Base-by-base conservation (phyloP, 1,140 invertebrate species). In the Conus betulinus region DNA sequence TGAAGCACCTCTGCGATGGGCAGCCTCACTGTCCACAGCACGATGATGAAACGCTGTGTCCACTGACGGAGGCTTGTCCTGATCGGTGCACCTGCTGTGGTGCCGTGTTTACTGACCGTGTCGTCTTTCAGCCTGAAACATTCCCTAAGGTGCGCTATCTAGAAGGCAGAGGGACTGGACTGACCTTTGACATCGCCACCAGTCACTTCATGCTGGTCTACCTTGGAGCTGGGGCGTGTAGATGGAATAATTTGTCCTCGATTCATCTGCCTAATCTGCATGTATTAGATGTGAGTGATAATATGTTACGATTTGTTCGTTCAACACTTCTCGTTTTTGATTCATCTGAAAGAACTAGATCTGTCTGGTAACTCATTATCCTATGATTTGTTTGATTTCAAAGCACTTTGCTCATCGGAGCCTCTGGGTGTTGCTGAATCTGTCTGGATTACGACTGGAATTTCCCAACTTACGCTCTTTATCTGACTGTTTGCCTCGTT, bases 31-130 rank as follows among this genome's bases (percentile, higher is more conserved):
- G 86, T 87, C 89, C 87, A 67, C 83, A 88, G 39, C 39, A 67
- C 63, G 88, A 89, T 25, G 85, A 91, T 52, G 88, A 89, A 55
- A n/a, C 60, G 67, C 55, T 89, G 27, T 90, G 87, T 79, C 25
- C 87, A 15, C 25, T 85, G 25, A 23, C 79, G 5, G 67, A 71
- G 6, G 15, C 6, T 53, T 85, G 84, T 52, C 84, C 84, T 94
- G 91, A 67, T 93, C 71, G n/a, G 51, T 90, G 86, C 60, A 23
- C 51, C 7, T 90, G 86, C 53, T 39, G 39, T 60, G 85, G 78
- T 63, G 17, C 27, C n/a, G 53, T 63, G 10, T 67, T 88, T 25
- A 60, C 27, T 13, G 87, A 83, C 55, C 3, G n/a, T 20, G 23
- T 51, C 17, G 13, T 67, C 4, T 74, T 84, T 55, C 27, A 11